phyloP scores from a whole-genome alignment of 2,797 vertebrate genomes.

The Chiroxiphia lanceolata region DNA sequence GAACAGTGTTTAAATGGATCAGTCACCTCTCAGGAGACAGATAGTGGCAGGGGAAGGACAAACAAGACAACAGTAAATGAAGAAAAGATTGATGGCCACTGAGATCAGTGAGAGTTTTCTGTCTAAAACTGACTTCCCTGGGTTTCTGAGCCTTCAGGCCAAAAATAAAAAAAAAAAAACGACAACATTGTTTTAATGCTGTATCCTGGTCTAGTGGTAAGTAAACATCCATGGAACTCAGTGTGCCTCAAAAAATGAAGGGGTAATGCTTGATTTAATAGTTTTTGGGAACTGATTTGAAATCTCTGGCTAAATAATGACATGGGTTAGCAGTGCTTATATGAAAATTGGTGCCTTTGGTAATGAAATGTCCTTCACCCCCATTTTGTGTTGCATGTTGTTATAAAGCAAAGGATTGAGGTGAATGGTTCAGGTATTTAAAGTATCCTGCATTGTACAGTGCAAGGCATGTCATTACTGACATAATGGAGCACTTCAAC shows the following conservation, averaged over 20 bases:
- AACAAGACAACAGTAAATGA: not conserved
- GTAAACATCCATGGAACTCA: not conserved
- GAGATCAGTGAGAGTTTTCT: not conserved
- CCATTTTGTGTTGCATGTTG: not conserved
- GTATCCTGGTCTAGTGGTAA: not conserved
- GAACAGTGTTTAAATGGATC: not conserved
- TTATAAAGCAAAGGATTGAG: not conserved
- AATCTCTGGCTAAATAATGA: not conserved
- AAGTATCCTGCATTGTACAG: not conserved
- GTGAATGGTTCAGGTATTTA: not conserved
- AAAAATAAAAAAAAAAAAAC: not conserved
- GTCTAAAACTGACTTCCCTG: not conserved
- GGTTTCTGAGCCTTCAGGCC: not conserved
- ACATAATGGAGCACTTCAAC: not conserved
- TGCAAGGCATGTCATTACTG: not conserved
- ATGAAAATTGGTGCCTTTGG: not conserved
- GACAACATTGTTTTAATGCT: not conserved
- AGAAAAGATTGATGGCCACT: constrained; percentile 5
- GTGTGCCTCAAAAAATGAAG: not conserved
- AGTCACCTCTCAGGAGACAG: not conserved
- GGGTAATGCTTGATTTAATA: not conserved
- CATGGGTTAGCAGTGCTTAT: not conserved
- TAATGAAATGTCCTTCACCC: not conserved
- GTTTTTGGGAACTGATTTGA: not conserved
- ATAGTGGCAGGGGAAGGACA: not conserved